These are phyloP conservation scores for Pangasianodon gigas DNA, from an alignment of 2,113 vertebrate genomes.

Conservation along the genomic window DNA sequence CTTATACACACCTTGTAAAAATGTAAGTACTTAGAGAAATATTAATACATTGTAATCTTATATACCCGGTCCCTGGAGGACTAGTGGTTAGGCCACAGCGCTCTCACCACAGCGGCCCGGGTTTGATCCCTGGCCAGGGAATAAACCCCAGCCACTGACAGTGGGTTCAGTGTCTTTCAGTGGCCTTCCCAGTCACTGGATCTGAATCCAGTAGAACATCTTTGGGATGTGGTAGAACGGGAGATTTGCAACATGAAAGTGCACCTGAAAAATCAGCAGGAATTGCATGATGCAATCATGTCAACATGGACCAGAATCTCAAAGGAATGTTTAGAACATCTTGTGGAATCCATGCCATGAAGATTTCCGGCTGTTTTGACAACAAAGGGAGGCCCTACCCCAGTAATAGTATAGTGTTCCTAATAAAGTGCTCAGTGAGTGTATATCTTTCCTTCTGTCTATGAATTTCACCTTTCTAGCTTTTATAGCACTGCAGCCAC, in stretches of 20 bases:
- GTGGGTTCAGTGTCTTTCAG: no score
- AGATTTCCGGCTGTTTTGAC: no score
- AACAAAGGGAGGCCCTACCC: not conserved
- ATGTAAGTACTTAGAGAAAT: not conserved
- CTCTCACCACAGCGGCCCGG: no score
- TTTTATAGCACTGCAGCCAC: constrained; percentile 11
- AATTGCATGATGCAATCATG: no score
- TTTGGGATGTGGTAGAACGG: not conserved
- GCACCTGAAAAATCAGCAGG: not conserved
- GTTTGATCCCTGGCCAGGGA: no score
- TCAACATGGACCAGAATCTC: no score
- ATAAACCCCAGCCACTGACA: no score
- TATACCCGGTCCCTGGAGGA: not conserved
- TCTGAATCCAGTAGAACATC: no score
- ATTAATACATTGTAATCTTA: not conserved
- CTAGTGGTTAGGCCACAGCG: no score
- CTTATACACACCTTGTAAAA: not conserved
- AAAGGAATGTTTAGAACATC: no score
- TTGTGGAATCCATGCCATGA: no score
- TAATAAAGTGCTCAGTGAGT: not conserved
- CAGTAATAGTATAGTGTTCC: not conserved
- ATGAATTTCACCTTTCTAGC: not conserved
- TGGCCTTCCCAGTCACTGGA: no score
- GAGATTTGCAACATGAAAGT: not conserved
- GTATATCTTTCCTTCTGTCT: not conserved